These are phyloP conservation scores for Drosophila antonietae DNA, from an alignment of 2,888 invertebrate genomes.

Conservation along the genomic window DNA sequence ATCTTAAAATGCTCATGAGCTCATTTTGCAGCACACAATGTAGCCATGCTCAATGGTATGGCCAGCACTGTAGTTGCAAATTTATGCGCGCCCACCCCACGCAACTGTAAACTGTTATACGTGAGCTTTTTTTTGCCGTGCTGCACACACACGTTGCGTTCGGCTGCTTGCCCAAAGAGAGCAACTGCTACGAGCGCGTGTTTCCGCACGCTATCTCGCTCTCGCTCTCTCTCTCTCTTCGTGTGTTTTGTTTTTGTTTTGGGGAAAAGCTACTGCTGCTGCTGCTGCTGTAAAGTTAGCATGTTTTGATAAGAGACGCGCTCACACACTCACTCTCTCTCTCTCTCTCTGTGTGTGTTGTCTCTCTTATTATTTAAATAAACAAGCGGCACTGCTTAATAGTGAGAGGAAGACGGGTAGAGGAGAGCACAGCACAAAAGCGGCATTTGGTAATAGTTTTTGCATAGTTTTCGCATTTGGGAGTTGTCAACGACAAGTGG, in stretches of 20 bases:
- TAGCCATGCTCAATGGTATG: neutral
- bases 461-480: conserved; percentile 45
- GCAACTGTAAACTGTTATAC: conserved; percentile 47
- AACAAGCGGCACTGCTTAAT: conserved; percentile 47
- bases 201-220: conserved; percentile 46
- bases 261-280: conserved; percentile 29
- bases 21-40: neutral
- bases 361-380: conserved; percentile 41
- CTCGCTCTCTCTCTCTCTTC: conserved; percentile 31
- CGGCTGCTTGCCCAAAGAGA: conserved; percentile 18
- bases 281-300: conserved; percentile 33
- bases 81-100: conserved; percentile 32
- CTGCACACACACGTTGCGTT: conserved; percentile 47
- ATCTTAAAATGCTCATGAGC: neutral
- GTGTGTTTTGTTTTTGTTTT: conserved; percentile 64
- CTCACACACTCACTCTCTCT: neutral
- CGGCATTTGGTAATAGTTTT: conserved; percentile 51
- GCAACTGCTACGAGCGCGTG: conserved; percentile 15
- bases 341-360: conserved; percentile 3
- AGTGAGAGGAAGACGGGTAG: neutral
- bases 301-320: conserved; percentile 47
- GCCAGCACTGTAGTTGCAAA: conserved; percentile 36
- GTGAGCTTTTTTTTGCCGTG: conserved; percentile 37
- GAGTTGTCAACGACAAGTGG: conserved; percentile 50
- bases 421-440: neutral